A percentile compares a stretch with the other conserved stretches of the same genome.
Evolutionary conservation across 2,113 vertebrate species (phyloP).

Genomic region (Centropristis striata): DNA sequence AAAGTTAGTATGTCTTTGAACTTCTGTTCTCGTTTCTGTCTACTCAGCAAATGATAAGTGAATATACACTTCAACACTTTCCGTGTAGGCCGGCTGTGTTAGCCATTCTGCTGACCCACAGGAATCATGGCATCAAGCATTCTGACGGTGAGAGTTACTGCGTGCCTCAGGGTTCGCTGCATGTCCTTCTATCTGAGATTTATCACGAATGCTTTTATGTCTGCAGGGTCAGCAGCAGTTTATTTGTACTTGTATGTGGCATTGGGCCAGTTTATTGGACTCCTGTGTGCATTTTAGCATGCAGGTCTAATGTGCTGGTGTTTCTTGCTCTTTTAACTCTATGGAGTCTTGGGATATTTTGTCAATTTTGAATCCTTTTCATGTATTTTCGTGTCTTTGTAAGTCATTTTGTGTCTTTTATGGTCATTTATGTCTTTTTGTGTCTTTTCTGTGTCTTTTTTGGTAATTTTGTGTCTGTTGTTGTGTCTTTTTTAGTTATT

Average conservation of each 20-base stretch:
- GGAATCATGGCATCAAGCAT: not conserved
- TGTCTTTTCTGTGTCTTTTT: too few species aligned
- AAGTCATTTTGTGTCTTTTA: too few species aligned
- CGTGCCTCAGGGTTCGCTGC: not conserved
- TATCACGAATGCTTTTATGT: not conserved
- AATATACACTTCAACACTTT: not conserved
- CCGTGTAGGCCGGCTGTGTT: not conserved
- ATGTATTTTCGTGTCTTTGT: too few species aligned
- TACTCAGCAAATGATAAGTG: not conserved
- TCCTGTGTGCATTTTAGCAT: not conserved
- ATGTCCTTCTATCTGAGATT: not conserved
- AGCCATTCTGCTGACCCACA: conserved; percentile 8
- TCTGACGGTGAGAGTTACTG: not conserved
- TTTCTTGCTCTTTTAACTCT: not conserved
- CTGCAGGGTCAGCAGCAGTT: conserved; percentile 8
- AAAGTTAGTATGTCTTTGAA: not conserved
- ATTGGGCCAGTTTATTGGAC: not conserved
- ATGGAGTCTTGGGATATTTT: too few species aligned
- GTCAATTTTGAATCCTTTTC: too few species aligned
- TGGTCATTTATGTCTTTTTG: too few species aligned
- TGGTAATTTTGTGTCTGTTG: too few species aligned
- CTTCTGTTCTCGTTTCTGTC: not conserved
- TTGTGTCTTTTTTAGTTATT: too few species aligned
- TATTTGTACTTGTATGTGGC: not conserved
- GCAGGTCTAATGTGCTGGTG: not conserved